Percentiles rank a stretch among this genome's conserved stretches.
phyloP scores from a whole-genome alignment of 2,888 invertebrate genomes.

The Anthrax anthrax region DNA sequence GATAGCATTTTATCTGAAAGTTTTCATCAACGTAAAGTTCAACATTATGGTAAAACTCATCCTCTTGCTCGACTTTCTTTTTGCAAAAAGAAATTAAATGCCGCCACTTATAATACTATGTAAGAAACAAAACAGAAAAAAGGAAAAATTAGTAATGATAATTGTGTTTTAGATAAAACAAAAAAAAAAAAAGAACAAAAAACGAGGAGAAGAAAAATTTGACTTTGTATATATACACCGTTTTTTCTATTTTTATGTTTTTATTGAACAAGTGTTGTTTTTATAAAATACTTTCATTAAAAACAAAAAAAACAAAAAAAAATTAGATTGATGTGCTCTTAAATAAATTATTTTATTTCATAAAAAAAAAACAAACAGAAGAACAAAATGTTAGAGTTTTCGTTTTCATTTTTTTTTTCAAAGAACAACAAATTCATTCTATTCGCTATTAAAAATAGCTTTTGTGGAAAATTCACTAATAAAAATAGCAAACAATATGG shows the following conservation, averaged over 20 bases:
- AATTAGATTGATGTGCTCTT: not conserved
- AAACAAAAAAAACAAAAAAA: not conserved
- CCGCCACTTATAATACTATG: slow-evolving; percentile 78
- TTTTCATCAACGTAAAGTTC: slow-evolving; percentile 49
- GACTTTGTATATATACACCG: not conserved
- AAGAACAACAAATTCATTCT: too few relatives aligned
- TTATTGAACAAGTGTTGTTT: slow-evolving; percentile 24
- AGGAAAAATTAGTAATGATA: too few relatives aligned
- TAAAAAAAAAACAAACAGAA: not conserved
- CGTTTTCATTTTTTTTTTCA: too few relatives aligned
- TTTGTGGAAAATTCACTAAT: too few relatives aligned
- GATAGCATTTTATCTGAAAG: slow-evolving; percentile 18
- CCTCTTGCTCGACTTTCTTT: slow-evolving; percentile 76
- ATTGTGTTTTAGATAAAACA: not conserved
- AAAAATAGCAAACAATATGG: too few relatives aligned
- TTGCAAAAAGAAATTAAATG: slow-evolving; percentile 59
- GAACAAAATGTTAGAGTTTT: too few relatives aligned
- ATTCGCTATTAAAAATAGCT: too few relatives aligned
- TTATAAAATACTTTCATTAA: slow-evolving; percentile 13
- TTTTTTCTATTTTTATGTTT: slow-evolving; percentile 27
- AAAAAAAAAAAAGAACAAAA: too few relatives aligned
- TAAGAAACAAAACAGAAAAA: slow-evolving; percentile 33
- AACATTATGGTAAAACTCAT: slow-evolving; percentile 86
- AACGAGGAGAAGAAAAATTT: not conserved
- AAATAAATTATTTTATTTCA: not conserved